Evolutionary conservation across 2,797 vertebrate genomes (phyloP).

Genomic region (Margarornis squamiger): DNA sequence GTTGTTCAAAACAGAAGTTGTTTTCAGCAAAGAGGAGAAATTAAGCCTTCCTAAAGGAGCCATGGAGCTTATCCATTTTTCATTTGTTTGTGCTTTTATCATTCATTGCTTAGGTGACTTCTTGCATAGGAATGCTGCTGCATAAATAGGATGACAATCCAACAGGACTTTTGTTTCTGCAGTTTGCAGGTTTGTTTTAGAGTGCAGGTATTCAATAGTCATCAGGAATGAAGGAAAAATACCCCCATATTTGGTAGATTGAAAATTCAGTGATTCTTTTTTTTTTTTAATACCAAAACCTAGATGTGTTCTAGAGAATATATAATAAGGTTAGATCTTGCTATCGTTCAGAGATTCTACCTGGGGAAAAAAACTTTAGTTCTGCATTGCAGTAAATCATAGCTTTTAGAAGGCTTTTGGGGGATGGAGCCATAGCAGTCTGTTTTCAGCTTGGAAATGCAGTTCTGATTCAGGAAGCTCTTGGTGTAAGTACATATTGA

Average conservation of each 20-base stretch:
- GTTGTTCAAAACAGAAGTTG: neutral
- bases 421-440: neutral
- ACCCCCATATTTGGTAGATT: fast-evolving
- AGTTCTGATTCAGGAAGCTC: neutral
- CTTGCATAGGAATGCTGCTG: neutral
- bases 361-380: neutral
- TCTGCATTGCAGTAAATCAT: neutral
- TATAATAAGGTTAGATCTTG: neutral
- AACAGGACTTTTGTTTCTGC: neutral
- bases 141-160: neutral
- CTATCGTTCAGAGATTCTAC: neutral
- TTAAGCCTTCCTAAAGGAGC: neutral
- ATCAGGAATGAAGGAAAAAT: neutral
- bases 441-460: neutral
- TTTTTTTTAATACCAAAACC: neutral
- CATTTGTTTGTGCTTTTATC: constrained; percentile 34
- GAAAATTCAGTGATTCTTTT: neutral
- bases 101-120: neutral
- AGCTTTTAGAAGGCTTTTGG: neutral
- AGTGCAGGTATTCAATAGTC: neutral
- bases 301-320: neutral
- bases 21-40: neutral
- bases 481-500: neutral
- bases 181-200: neutral
- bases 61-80: constrained; percentile 30